These are phyloP conservation scores for Axis porcinus DNA, from an alignment of 2,113 vertebrate genomes.

Conservation along the genomic window DNA sequence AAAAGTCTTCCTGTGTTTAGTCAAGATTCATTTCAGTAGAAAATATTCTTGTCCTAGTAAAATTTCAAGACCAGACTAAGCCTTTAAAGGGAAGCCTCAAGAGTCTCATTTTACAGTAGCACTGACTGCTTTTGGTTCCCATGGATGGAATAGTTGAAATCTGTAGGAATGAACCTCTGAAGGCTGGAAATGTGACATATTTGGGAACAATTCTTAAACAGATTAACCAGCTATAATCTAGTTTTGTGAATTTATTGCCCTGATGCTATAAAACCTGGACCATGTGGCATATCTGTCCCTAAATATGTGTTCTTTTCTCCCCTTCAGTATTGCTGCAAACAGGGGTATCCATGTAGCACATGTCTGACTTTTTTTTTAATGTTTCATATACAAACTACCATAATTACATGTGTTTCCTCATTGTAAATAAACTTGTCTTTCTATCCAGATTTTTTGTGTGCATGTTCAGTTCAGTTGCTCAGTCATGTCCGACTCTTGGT, in stretches of 20 bases:
- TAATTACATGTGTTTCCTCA: slow-evolving; percentile 48
- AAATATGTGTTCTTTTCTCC: slow-evolving; percentile 39
- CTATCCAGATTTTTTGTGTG: neutral
- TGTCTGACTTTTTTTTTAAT: slow-evolving; percentile 68
- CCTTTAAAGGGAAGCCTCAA: neutral
- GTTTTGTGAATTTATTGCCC: slow-evolving; percentile 79
- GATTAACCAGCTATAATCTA: slow-evolving; percentile 63
- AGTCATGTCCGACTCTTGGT: accelerated
- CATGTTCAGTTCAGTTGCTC: neutral
- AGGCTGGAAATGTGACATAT: slow-evolving; percentile 47
- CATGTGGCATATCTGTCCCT: slow-evolving; percentile 56
- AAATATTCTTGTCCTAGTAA: neutral
- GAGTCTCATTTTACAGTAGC: neutral
- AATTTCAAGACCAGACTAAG: neutral
- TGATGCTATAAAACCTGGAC: slow-evolving; percentile 70
- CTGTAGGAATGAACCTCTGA: slow-evolving; percentile 35
- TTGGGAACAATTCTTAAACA: slow-evolving; percentile 52
- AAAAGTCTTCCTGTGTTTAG: neutral
- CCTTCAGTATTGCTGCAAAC: slow-evolving; percentile 68
- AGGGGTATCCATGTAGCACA: slow-evolving; percentile 26
- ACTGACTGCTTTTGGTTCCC: neutral
- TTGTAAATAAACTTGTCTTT: neutral
- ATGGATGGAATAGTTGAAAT: neutral
- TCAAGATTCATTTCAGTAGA: neutral
- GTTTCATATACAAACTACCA: slow-evolving; percentile 65